Base-by-base conservation (phyloP, 2,113 vertebrate species). In the Machaerirhynchus nigripectus region DNA sequence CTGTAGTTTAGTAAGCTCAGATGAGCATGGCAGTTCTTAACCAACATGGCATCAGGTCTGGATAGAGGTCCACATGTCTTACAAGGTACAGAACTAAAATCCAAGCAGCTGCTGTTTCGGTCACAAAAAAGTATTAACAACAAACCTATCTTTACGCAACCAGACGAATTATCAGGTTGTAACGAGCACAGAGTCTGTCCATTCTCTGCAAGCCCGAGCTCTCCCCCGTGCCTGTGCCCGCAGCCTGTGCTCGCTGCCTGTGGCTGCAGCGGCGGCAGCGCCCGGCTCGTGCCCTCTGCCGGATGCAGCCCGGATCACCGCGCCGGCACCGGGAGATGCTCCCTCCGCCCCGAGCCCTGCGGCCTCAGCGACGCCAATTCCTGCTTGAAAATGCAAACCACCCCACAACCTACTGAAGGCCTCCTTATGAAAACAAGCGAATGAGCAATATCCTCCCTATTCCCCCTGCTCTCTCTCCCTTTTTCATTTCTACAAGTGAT, bases 121-220 rank as follows among this genome's bases (percentile, higher is more conserved):
- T 35, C n/a, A 26, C 55, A 22, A 2, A 52, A 44, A 60, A 50
- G 9, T 13, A 19, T 40, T 42, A 75, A 23, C 61, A 61, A 13
- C 4, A 31, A 40, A 26, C 4, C 26, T 19, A 6, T 33, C 22
- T 30, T 40, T 16, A 33, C 42, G 55, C 7, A 44, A 22, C 7
- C 14, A 42, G 21, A 33, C 0, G 1, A n/a, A 30, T 4, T 6
- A 18, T 3, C 10, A 8, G 15, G 44, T 2, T 28, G 15, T 11
- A 44, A 17, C 3, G 13, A 14, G 15, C 33, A n/a, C 1, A 13
- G 37, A 19, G 22, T 4, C 17, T 3, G 6, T 15, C 33, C 2
- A 3, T 22, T 23, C 9, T 5, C 23, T 5, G 8, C 60, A 18
- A n/a, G 33, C 14, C 4, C 12, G 24, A 16, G 40, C 31, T 33